phyloP scores from a whole-genome alignment of 2,888 invertebrate species.

The Watsonalla cultraria region DNA sequence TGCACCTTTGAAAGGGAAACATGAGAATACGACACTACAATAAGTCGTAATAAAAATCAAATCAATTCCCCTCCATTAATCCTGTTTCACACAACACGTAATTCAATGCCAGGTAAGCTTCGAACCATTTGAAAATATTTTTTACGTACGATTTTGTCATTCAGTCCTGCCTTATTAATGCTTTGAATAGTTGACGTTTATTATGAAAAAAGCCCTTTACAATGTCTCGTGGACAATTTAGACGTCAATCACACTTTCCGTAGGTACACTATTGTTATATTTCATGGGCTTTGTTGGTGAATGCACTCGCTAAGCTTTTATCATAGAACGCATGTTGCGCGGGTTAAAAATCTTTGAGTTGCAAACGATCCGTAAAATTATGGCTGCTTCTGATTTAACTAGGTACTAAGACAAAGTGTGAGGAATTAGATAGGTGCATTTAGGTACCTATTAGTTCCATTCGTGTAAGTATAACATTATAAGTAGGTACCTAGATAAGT shows the following conservation, averaged over 20 bases:
- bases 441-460: too few species aligned
- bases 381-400: slow-evolving; percentile 39
- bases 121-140: slow-evolving; percentile 24
- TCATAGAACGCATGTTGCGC: slow-evolving; percentile 23
- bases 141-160: slow-evolving; percentile 27
- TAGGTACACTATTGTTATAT: slow-evolving; percentile 38
- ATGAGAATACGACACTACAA: too few species aligned
- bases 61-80: slow-evolving; percentile 12
- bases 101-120: slow-evolving; percentile 23
- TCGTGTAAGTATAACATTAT: too few species aligned
- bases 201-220: slow-evolving; percentile 38
- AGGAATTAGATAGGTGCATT: too few species aligned
- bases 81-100: slow-evolving; percentile 23
- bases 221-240: slow-evolving; percentile 43
- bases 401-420: not conserved
- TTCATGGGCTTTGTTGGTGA: slow-evolving; percentile 41
- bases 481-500: too few species aligned
- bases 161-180: slow-evolving; percentile 23
- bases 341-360: slow-evolving; percentile 39
- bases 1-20: too few species aligned
- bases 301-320: slow-evolving; percentile 31
- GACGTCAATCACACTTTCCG: slow-evolving; percentile 56
- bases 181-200: slow-evolving; percentile 41
- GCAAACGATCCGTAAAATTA: slow-evolving; percentile 61
- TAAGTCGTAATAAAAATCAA: not conserved